phyloP scores from a whole-genome alignment of 92 coral and sea anemone species.

The Epizoanthus rinbou region DNA sequence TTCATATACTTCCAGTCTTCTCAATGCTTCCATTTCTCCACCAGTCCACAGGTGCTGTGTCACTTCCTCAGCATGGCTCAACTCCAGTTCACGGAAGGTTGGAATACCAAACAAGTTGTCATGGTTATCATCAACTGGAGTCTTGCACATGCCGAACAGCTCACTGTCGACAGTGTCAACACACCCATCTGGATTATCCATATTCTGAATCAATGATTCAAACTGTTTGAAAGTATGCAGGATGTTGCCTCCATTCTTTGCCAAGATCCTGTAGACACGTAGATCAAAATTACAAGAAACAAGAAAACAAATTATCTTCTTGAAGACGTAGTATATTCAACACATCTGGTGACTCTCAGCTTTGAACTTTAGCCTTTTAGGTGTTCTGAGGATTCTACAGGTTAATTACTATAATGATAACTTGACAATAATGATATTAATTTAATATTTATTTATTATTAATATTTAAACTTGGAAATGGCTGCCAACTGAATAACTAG shows the following conservation, averaged over 20 bases:
- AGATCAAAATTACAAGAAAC: conserved; percentile 3
- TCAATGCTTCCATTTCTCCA: conserved; percentile 86
- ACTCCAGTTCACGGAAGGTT: conserved; percentile 57
- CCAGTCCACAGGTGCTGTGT: conserved; percentile 61
- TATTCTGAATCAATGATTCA: conserved; percentile 48
- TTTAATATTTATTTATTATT: too few relatives aligned
- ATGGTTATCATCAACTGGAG: conserved; percentile 73
- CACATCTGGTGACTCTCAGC: too few relatives aligned
- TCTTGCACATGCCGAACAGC: conserved; percentile 68
- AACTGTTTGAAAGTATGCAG: conserved; percentile 79
- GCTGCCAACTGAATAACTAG: too few relatives aligned
- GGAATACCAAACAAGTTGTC: conserved; percentile 68
- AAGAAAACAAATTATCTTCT: not conserved
- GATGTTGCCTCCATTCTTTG: conserved; percentile 58
- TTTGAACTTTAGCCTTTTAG: too few relatives aligned
- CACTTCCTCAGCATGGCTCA: conserved; percentile 39
- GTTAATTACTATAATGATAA: too few relatives aligned
- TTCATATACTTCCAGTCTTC: conserved; percentile 48
- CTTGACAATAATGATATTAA: too few relatives aligned
- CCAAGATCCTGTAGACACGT: conserved; percentile 52
- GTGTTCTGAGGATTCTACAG: too few relatives aligned
- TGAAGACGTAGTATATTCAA: too few relatives aligned
- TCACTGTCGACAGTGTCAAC: conserved; percentile 64
- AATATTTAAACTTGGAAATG: too few relatives aligned
- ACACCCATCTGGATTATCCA: conserved; percentile 68